Evolutionary conservation across 2,888 invertebrate species (phyloP).

Genomic region (Diarsia dahlii): DNA sequence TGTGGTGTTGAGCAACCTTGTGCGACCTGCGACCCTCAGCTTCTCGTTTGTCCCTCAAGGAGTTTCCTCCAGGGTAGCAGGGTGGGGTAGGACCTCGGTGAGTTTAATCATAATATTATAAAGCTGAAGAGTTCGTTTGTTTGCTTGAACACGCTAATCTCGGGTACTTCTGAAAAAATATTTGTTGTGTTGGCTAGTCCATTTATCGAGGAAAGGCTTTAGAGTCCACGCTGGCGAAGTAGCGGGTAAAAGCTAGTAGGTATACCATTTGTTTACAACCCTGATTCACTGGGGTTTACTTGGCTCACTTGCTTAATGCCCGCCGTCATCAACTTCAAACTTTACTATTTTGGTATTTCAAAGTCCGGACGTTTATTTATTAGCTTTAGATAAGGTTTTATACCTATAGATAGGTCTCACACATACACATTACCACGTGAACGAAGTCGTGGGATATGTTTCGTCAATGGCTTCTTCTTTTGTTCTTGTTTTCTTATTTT

Average conservation of each 20-base stretch:
- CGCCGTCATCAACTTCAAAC: neutral
- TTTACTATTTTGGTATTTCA: neutral
- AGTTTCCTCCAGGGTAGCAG: slow-evolving; percentile 9
- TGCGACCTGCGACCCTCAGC: slow-evolving; percentile 1
- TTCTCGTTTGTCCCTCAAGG: slow-evolving; percentile 9
- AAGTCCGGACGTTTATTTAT: neutral
- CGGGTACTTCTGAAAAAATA: too few species aligned
- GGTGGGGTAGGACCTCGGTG: slow-evolving; percentile 20
- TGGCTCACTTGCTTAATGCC: neutral
- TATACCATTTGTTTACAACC: too few species aligned
- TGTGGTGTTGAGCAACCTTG: slow-evolving; percentile 8
- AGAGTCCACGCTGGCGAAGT: too few species aligned
- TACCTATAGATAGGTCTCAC: too few species aligned
- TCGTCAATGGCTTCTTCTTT: neutral
- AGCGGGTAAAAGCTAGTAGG: too few species aligned
- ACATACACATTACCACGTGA: too few species aligned
- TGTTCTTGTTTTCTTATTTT: neutral
- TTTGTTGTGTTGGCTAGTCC: too few species aligned
- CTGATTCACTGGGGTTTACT: neutral
- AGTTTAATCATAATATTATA: too few species aligned
- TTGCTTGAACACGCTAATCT: too few species aligned
- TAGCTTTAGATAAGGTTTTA: neutral
- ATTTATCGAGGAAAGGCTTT: too few species aligned
- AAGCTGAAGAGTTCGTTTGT: too few species aligned
- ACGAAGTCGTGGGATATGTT: too few species aligned